Evolutionary conservation across 2,888 invertebrate genomes (phyloP).

Genomic region (Microctonus hyperodae): DNA sequence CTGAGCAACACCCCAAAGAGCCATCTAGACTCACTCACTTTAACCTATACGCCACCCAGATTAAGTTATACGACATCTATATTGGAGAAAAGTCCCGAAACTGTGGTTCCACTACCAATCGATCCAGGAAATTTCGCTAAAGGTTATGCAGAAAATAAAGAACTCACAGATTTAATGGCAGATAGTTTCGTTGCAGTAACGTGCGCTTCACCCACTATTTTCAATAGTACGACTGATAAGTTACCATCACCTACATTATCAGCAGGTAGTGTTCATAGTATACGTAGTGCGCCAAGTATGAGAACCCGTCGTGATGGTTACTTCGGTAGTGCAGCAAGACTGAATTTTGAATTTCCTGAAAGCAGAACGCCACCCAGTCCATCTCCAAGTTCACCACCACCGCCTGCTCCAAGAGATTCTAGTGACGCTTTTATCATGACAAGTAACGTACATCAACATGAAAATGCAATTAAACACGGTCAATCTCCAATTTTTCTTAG

Average conservation of each 20-base stretch:
- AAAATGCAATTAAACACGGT: slow-evolving; percentile 48
- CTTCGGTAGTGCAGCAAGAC: slow-evolving; percentile 64
- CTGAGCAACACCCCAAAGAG: slow-evolving; percentile 55
- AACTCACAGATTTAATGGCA: slow-evolving; percentile 64
- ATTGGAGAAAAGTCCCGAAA: slow-evolving; percentile 64
- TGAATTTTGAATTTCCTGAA: slow-evolving; percentile 66
- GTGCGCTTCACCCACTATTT: slow-evolving; percentile 66
- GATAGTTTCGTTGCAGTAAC: slow-evolving; percentile 65
- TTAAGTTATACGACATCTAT: slow-evolving; percentile 74
- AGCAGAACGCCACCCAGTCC: slow-evolving; percentile 62
- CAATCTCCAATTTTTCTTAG: slow-evolving; percentile 63
- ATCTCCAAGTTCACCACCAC: slow-evolving; percentile 78
- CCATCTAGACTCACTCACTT: slow-evolving; percentile 55
- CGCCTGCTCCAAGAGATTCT: slow-evolving; percentile 80
- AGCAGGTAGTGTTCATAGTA: slow-evolving; percentile 64
- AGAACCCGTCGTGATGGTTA: slow-evolving; percentile 73
- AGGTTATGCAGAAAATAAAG: slow-evolving; percentile 65
- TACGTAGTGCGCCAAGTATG: slow-evolving; percentile 53
- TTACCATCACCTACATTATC: slow-evolving; percentile 71
- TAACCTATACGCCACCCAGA: slow-evolving; percentile 59
- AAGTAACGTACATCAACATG: slow-evolving; percentile 47
- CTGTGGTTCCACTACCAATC: slow-evolving; percentile 64
- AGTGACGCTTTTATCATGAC: slow-evolving; percentile 63
- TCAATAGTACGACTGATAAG: slow-evolving; percentile 66
- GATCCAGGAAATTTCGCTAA: slow-evolving; percentile 69